Evolutionary conservation across 1,140 invertebrate genomes (phyloP), one percentile per base, ranked within the genome.

Genomic region (Fopius arisanus): DNA sequence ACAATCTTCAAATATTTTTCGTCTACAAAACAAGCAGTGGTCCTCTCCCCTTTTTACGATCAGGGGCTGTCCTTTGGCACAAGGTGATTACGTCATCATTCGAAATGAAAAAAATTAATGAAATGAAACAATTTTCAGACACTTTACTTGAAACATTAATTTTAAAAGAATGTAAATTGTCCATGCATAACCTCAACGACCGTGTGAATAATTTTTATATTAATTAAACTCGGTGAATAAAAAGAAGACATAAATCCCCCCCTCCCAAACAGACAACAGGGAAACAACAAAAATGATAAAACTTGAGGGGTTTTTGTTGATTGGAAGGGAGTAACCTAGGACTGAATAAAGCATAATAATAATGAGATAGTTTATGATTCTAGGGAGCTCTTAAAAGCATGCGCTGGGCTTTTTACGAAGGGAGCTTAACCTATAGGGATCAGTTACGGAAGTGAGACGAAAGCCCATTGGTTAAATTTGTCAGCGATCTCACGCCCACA

Each of bases 381-480:
- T 14, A 29, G 21, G 43, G 54, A 65, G 31, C 29, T 10, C 10
- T 21, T 7, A 28, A 65, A 68, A 73, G 72, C 72, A 73, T 73
- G 72, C 72, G 72, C 72, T n/a, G 51, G 29, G 41, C 66, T 73
- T 68, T 68, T 73, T 41, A 68, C 28, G 21, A 67, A 59, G 19
- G 48, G 29, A 68, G 72, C 66, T 73, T 28, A 68, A 73, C 72
- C 72, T 73, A 73, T 73, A n/a, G 66, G 72, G 72, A 73, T 73
- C 72, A 43, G 65, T 73, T 73, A 73, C 72, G 68, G 19, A 12
- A 33, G 43, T 68, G 66, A 9, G 41, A 41, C 48, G 31, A 28
- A 48, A 40, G 33, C 16, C 48, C 43, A 73, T 73, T 73, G 72
- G 72, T 43, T 68, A 59, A 73, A 73, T 62, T 68, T 68, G 72